Conservation (phyloP, 2,113 vertebrate species). For the Zapornia atra region DNA sequence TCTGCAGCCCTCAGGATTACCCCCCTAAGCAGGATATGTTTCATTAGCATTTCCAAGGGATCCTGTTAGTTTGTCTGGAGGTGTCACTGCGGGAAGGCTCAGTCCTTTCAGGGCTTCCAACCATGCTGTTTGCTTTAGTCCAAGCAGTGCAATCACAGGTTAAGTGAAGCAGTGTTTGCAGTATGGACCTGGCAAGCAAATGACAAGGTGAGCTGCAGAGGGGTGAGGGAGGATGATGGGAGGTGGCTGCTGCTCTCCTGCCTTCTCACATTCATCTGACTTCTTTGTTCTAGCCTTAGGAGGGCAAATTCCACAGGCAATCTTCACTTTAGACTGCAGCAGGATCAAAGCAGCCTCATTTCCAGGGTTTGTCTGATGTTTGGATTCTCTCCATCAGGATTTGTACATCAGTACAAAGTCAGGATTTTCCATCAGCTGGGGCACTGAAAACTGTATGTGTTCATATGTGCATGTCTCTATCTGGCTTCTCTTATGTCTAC, state of each 20-base stretch:
- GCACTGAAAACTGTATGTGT: background rate
- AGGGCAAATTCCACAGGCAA: slow-evolving; percentile 55
- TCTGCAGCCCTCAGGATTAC: background rate
- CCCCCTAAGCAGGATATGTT: background rate
- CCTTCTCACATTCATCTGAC: background rate
- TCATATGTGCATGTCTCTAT: background rate
- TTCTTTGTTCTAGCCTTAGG: slow-evolving; percentile 47
- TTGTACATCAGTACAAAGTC: slow-evolving; percentile 17
- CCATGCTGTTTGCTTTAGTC: background rate
- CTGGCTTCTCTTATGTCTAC: background rate
- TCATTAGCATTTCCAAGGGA: background rate
- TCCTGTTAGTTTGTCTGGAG: background rate
- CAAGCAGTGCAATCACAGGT: fast-evolving
- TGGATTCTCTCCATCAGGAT: slow-evolving; percentile 26
- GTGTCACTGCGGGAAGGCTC: background rate
- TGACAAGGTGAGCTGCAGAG: background rate
- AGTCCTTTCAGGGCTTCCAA: background rate
- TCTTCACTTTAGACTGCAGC: background rate
- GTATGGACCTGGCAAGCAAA: background rate
- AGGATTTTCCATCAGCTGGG: slow-evolving; percentile 19
- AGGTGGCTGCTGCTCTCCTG: background rate
- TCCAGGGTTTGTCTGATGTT: background rate
- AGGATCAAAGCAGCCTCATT: slow-evolving; percentile 49
- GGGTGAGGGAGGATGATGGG: background rate
- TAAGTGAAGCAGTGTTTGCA: background rate